Evolutionary conservation across 2,113 vertebrate species (phyloP), one percentile per base, ranked within the genome.

Genomic region (Herpailurus yagouaroundi): DNA sequence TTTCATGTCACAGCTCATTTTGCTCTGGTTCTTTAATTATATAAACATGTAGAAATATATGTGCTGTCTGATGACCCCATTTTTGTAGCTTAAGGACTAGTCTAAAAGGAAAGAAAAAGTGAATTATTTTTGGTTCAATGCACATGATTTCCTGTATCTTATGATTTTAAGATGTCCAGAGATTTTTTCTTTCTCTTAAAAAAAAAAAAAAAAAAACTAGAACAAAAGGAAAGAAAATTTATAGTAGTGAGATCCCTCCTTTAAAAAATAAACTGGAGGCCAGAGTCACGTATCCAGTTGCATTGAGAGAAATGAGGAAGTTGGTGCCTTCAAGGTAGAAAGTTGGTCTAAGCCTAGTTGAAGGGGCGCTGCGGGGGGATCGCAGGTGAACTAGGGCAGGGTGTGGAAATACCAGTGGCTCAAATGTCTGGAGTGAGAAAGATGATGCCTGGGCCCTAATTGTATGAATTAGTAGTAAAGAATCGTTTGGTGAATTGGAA

Each of bases 151-250:
- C 86, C 9, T 86, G 66, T 73, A 41, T 85, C 41, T 90, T 82
- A 57, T 41, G n/a, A 71, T 69, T 89, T 80, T 29, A 92, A 96
- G 48, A 81, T n/a, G n/a, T 25, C 23, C 23, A 48, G 38, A 50
- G 9, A 68, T 66, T 82, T 27, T 38, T 88, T 23, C 55, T 31
- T 8, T 45, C 52, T 29, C n/a, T 87, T 76, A 63, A 63, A 63
- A 63, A 27, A 63, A 63, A 63, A 16, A 68, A 16, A 68, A 64
- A 93, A 91, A 45, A 9, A 33, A 19, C 18, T 16, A 76, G 21
- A 36, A 63, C 45, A 93, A 83, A 96, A 91, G 36, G 76, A 96
- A 94, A 90, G 73, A 80, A 92, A 79, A 80, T 86, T 10, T 52
- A 19, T 52, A 41, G 94, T 89, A 89, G 86, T 27, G 27, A 82